These are phyloP conservation scores for Stenurella melanura DNA, from an alignment of 2,888 invertebrate species.

Conservation along the genomic window DNA sequence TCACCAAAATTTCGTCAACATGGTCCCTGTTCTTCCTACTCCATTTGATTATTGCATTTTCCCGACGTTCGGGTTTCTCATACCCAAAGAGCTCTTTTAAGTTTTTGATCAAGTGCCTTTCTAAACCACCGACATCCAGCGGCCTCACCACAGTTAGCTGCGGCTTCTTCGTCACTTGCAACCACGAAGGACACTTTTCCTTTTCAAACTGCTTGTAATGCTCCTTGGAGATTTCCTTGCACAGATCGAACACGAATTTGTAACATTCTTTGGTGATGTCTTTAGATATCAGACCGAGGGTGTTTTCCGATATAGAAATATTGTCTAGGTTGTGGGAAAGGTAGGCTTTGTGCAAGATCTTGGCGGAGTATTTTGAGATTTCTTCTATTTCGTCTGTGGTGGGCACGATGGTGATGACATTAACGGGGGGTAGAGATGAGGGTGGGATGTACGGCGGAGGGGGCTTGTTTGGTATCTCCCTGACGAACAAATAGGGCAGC, in stretches of 20 bases:
- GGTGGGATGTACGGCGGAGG: constrained; percentile 86
- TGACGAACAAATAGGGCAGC: constrained; percentile 76
- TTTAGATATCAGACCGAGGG: constrained; percentile 62
- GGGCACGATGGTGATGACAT: constrained; percentile 69
- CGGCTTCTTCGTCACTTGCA: constrained; percentile 70
- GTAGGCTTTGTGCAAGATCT: constrained; percentile 73
- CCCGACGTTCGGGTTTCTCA: constrained; percentile 74
- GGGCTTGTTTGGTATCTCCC: constrained; percentile 85
- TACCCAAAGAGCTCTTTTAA: constrained; percentile 76
- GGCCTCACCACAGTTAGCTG: constrained; percentile 72
- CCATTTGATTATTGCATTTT: constrained; percentile 78
- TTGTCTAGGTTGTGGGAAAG: constrained; percentile 64
- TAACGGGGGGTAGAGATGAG: constrained; percentile 65
- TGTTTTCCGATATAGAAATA: constrained; percentile 66
- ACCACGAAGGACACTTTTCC: constrained; percentile 75
- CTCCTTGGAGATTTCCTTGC: constrained; percentile 77
- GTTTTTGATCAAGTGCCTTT: constrained; percentile 74
- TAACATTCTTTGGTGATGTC: constrained; percentile 74
- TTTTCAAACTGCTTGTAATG: constrained; percentile 73
- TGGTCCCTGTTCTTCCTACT: constrained; percentile 81
- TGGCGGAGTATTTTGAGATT: constrained; percentile 73
- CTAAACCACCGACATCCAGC: constrained; percentile 73
- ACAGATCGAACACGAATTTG: constrained; percentile 79
- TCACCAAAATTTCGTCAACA: constrained; percentile 82
- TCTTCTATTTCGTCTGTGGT: constrained; percentile 73